These are phyloP conservation scores for Balaenoptera acutorostrata DNA, from an alignment of 2,113 vertebrate genomes.

Conservation along the genomic window DNA sequence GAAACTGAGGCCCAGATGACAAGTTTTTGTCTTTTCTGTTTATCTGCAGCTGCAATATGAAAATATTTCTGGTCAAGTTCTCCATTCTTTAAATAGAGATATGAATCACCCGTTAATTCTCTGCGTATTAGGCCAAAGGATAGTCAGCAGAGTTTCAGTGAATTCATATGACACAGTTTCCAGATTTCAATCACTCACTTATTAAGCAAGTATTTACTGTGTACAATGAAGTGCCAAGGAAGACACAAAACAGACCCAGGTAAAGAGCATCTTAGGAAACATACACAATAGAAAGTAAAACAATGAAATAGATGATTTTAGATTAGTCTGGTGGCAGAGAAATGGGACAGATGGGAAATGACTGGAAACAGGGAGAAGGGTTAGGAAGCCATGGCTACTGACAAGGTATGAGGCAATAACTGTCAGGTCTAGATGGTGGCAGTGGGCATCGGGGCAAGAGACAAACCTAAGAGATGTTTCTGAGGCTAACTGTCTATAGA, in stretches of 20 bases:
- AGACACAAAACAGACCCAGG: not conserved
- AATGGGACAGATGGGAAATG: not conserved
- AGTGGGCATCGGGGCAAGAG: not conserved
- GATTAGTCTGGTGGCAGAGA: not conserved
- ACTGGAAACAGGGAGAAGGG: not conserved
- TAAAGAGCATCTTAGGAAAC: not conserved
- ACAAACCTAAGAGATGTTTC: not conserved
- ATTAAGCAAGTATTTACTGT: not conserved
- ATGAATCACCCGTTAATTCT: conserved; percentile 49
- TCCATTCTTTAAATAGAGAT: conserved; percentile 65
- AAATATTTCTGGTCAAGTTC: conserved; percentile 44
- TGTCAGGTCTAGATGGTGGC: not conserved
- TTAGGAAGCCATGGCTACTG: not conserved
- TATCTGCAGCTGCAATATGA: not conserved
- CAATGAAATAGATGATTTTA: not conserved
- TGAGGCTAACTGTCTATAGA: not conserved
- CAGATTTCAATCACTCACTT: not conserved
- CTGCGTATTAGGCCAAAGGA: conserved; percentile 1
- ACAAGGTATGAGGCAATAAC: not conserved
- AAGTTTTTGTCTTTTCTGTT: not conserved
- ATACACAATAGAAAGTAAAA: not conserved
- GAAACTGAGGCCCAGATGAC: not conserved
- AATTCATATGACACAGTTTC: conserved; percentile 42
- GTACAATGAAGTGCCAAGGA: not conserved
- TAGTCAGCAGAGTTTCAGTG: not conserved